Evolutionary conservation across 2,797 vertebrate species (phyloP).

Genomic region (Falco biarmicus): DNA sequence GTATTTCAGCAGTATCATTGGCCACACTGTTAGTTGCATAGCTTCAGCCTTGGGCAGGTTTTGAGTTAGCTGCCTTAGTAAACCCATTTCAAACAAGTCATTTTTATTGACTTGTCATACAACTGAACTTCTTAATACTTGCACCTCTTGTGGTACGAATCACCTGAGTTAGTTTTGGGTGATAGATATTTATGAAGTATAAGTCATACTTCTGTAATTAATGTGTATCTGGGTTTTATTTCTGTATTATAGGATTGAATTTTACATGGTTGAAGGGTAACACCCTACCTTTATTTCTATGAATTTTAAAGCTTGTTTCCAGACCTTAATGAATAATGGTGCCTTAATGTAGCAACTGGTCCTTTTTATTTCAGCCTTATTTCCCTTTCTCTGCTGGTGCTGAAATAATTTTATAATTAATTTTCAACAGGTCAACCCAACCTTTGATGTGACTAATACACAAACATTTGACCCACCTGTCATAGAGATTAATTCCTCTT

Average conservation of each 20-base stretch:
- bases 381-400: neutral
- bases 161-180: neutral
- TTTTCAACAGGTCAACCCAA: conserved; percentile 83
- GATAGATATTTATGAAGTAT: neutral
- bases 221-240: neutral
- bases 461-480: conserved; percentile 81
- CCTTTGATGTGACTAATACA: conserved; percentile 80
- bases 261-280: neutral
- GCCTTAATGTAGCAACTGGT: neutral
- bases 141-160: neutral
- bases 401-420: neutral
- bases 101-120: neutral
- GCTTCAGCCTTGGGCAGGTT: neutral
- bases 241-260: neutral
- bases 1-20: neutral
- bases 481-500: conserved; percentile 76
- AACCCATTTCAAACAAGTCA: neutral
- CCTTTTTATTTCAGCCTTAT: neutral
- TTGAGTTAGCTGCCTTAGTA: neutral
- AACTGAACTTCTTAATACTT: neutral
- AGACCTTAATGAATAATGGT: neutral
- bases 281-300: neutral
- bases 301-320: neutral
- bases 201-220: neutral
- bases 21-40: neutral